Evolutionary conservation across 2,797 vertebrate species (phyloP), one percentile per base, ranked within the genome.

Genomic region (Malacoraja senta): DNA sequence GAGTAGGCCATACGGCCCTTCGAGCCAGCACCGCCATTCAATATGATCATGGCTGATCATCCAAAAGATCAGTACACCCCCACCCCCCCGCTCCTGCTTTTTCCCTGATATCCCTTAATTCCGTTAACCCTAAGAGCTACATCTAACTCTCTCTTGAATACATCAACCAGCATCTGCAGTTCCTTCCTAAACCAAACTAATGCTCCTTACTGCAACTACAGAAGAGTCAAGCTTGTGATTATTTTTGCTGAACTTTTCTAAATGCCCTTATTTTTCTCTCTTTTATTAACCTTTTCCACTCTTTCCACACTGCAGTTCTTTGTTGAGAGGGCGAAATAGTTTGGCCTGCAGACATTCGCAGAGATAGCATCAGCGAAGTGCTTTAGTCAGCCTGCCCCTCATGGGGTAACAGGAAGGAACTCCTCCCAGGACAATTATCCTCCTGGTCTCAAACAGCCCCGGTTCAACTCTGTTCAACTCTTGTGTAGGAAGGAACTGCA

Each of bases 371-470:
- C 63, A 88, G n/a, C 35, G n/a, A 68, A 21, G 13, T 88, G 65
- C n/a, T 88, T 10, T 88, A 35, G 84, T 88, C 84, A 35, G n/a
- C n/a, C n/a, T 32, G 84, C n/a, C 63, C 63, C 1, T 83, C 81
- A 84, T 9, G 10, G 71, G 79, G 79, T 24, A 26, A 26, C 81
- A 84, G 81, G 81, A 84, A 84, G 26, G 81, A 29, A 61, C 81
- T 88, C n/a, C 61, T 88, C 61, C n/a, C 84, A 65, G 84, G 15
- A 61, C n/a, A 35, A 21, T 88, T 88, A 88, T 68, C 84, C 17
- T 68, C 35, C 84, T 32, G 8, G 8, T 68, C 84, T 88, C 84
- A 68, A 88, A 35, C n/a, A 3, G 32, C 44, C 63, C 17, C 17
- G 21, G 15, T 63, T 88, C 84, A 9, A 53, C 35, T 21, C n/a